These are phyloP conservation scores for Ditylenchus dipsaci DNA, from an alignment of 1,140 invertebrate genomes.

Conservation along the genomic window DNA sequence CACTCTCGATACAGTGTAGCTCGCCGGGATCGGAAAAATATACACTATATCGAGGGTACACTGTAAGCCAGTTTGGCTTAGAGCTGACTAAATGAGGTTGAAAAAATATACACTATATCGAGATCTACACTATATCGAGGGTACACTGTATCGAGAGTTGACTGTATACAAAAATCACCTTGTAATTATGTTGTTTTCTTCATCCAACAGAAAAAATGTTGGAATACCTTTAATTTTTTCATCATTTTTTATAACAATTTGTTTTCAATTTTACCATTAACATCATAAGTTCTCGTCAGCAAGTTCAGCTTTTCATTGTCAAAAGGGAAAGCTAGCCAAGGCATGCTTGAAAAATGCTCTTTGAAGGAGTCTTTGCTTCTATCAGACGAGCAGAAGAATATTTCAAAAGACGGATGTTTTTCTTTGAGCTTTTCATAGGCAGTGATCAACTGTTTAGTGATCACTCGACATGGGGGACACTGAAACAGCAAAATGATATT, in stretches of 20 bases:
- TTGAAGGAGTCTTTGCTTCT: constrained; percentile 27
- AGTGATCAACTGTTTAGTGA: constrained; percentile 16
- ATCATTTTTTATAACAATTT: too few relatives aligned
- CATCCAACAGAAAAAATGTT: constrained; percentile 29
- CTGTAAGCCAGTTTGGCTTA: too few relatives aligned
- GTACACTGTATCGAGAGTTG: too few relatives aligned
- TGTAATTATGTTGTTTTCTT: constrained; percentile 21
- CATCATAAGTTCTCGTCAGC: constrained; percentile 18
- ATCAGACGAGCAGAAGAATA: constrained; percentile 36
- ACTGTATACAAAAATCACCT: too few relatives aligned
- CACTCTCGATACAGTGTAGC: too few relatives aligned
- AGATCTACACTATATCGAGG: too few relatives aligned
- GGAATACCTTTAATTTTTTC: constrained; percentile 31
- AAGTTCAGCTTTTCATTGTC: constrained; percentile 12
- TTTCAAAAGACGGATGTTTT: constrained; percentile 25
- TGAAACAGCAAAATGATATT: constrained; percentile 7
- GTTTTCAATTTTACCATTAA: constrained; percentile 15
- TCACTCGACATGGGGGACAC: constrained; percentile 31
- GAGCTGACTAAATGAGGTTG: too few relatives aligned
- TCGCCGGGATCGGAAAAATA: too few relatives aligned
- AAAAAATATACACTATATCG: too few relatives aligned
- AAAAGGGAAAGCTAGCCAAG: constrained; percentile 28
- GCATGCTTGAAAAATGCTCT: constrained; percentile 32
- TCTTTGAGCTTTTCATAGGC: constrained; percentile 29
- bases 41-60: too few relatives aligned